These are phyloP conservation scores for Meles meles DNA, from an alignment of 2,113 vertebrate species.

Conservation along the genomic window DNA sequence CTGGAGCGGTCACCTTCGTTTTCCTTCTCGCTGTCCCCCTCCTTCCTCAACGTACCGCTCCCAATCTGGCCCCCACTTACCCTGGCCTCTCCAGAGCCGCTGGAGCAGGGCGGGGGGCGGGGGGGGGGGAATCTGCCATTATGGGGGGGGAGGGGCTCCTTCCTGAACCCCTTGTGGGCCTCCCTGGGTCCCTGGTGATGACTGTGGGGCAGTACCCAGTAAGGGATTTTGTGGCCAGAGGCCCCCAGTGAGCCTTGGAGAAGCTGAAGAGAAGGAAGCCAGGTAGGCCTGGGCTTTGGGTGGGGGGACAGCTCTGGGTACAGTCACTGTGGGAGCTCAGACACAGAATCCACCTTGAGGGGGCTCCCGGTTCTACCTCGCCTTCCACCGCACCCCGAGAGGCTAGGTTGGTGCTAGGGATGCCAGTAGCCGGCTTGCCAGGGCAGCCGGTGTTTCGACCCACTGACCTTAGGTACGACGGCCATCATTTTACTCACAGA, in stretches of 20 bases:
- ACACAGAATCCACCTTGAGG: accelerated
- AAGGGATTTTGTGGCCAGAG: not conserved
- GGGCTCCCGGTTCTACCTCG: not conserved
- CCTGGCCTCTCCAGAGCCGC: not conserved
- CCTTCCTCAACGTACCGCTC: not conserved
- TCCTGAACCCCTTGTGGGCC: not conserved
- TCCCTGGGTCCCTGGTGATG: not conserved
- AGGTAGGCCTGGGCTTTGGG: not conserved
- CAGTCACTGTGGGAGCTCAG: not conserved
- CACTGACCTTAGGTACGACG: not conserved
- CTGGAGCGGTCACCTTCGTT: conserved; percentile 57
- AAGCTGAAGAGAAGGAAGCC: not conserved
- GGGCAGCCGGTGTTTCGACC: not conserved
- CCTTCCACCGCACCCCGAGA: accelerated
- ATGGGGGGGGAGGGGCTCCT: too few species aligned
- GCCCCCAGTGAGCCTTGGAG: not conserved
- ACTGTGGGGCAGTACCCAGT: not conserved
- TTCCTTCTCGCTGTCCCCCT: conserved; percentile 19
- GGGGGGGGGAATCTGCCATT: not conserved
- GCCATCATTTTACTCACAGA: not conserved
- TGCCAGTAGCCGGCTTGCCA: not conserved
- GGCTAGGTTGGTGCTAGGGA: not conserved
- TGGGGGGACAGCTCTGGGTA: not conserved
- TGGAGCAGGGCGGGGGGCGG: too few species aligned
- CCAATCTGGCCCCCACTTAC: not conserved